phyloP scores from a whole-genome alignment of 2,797 vertebrate species.

The Merluccius polli region DNA sequence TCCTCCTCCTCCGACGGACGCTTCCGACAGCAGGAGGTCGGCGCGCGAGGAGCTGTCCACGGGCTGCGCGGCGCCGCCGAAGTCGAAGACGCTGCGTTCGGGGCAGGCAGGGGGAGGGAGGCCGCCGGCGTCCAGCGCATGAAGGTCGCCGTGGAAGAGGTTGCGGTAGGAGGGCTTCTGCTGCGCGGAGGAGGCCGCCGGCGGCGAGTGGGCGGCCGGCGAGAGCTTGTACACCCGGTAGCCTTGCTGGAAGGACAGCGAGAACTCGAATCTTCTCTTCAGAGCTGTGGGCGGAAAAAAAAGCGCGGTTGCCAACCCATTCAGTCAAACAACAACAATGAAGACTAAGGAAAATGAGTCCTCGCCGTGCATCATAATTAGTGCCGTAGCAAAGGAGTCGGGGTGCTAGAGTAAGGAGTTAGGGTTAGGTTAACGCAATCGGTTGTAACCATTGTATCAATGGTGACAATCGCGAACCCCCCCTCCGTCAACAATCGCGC shows the following conservation, averaged over 20 bases:
- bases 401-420: neutral
- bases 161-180: slow-evolving; percentile 73
- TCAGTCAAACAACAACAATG: neutral
- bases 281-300: slow-evolving; percentile 68
- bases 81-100: slow-evolving; percentile 59
- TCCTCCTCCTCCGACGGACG: slow-evolving; percentile 18
- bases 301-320: neutral
- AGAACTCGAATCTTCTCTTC: slow-evolving; percentile 86
- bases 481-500: too few relatives aligned
- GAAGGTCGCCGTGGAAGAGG: slow-evolving; percentile 71
- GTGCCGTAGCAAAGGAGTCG: neutral
- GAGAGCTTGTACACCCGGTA: slow-evolving; percentile 87
- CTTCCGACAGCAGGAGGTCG: slow-evolving; percentile 62
- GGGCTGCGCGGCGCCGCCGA: slow-evolving; percentile 74
- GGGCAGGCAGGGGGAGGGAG: slow-evolving; percentile 27
- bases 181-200: slow-evolving; percentile 37
- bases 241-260: slow-evolving; percentile 87
- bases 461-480: too few relatives aligned
- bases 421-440: too few relatives aligned
- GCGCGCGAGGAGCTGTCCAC: slow-evolving; percentile 68
- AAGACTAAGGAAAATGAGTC: neutral
- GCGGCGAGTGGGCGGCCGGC: slow-evolving; percentile 64
- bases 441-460: too few relatives aligned
- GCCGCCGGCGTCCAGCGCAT: slow-evolving; percentile 51
- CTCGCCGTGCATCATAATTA: too few relatives aligned